Percentiles rank a stretch among this genome's conserved stretches.
Evolutionary conservation across 2,797 vertebrate species (phyloP).

Genomic region (Sebastes vulpes): DNA sequence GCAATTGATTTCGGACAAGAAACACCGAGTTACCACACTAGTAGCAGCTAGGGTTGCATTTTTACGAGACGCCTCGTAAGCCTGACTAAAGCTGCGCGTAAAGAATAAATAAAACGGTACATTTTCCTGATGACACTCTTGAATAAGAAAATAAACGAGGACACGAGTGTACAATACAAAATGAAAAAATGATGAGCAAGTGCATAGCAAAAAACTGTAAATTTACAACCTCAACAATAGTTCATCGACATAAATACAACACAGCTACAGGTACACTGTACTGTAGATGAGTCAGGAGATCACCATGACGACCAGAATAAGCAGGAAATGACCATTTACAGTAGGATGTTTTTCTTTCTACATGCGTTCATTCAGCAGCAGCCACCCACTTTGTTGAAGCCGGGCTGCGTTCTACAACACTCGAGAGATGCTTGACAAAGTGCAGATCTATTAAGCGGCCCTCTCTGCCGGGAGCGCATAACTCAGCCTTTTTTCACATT

Average conservation of each 20-base stretch:
- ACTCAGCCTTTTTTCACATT: conserved; percentile 12
- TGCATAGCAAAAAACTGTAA: conserved; percentile 69
- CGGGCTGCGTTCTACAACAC: neutral
- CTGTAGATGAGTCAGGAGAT: conserved; percentile 56
- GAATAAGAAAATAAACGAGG: conserved; percentile 39
- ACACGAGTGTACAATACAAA: conserved; percentile 1
- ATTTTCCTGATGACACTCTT: conserved; percentile 32
- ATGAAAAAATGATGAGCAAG: conserved; percentile 34
- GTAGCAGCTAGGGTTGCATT: conserved; percentile 55
- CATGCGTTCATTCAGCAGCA: conserved; percentile 26
- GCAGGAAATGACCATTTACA: conserved; percentile 71
- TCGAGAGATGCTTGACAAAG: conserved; percentile 3
- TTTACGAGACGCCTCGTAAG: conserved; percentile 45
- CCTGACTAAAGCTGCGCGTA: conserved; percentile 58
- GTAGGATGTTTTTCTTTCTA: neutral
- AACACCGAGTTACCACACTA: conserved; percentile 58
- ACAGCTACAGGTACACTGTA: conserved; percentile 68
- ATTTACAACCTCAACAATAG: conserved; percentile 57
- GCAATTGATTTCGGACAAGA: conserved; percentile 63
- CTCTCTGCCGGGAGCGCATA: neutral
- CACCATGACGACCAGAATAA: conserved; percentile 58
- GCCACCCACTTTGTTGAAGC: neutral
- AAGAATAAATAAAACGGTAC: conserved; percentile 20
- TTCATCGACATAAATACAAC: conserved; percentile 52
- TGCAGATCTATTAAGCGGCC: neutral